Evolutionary conservation across 92 coral and sea anemone genomes (phyloP), one percentile per base, ranked within the genome.

Genomic region (Phenganax stokvisi): DNA sequence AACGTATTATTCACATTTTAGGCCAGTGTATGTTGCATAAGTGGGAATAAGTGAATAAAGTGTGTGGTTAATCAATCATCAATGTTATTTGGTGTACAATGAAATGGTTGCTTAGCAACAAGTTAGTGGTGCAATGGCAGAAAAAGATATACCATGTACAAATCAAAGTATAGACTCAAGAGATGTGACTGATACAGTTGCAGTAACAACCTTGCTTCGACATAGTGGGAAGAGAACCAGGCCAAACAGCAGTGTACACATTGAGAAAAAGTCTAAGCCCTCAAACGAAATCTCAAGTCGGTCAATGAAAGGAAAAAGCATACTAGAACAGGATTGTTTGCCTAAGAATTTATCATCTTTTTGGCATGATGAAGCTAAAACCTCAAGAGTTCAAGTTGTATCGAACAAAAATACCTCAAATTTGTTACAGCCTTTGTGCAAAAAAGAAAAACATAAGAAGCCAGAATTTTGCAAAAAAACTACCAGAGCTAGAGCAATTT

Each of bases 151-250:
- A 59, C 65, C 65, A 59, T 2, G 3, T 37, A 37, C 47, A 37
- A 37, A 37, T 37, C 47, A 37, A 31, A 54, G 28, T 28, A 8
- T 9, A 15, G 9, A 69, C 74, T n/a, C 55, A 30, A 69, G 3
- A 12, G 64, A 75, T 1, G 51, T 44, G n/a, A 1, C 80, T 20
- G 94, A 89, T 84, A 75, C 87, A 25, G 84, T 87, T n/a, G 97
- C 80, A 11, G 88, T 13, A 8, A n/a, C 10, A n/a, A 58, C 29
- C 53, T 3, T 5, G 1, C 16, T 51, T 0, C 9, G 52, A 12
- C 65, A 11, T 13, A 37, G 29, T 15, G 8, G 9, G 6, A 76
- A 76, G 67, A 75, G 80, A 75, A 56, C 10, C 27, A 76, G 12
- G 60, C 20, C 10, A 3, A 29, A 37, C 30, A 15, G 56, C 70